Conservation (phyloP, 2,797 vertebrate species). For the Staurois parvus region DNA sequence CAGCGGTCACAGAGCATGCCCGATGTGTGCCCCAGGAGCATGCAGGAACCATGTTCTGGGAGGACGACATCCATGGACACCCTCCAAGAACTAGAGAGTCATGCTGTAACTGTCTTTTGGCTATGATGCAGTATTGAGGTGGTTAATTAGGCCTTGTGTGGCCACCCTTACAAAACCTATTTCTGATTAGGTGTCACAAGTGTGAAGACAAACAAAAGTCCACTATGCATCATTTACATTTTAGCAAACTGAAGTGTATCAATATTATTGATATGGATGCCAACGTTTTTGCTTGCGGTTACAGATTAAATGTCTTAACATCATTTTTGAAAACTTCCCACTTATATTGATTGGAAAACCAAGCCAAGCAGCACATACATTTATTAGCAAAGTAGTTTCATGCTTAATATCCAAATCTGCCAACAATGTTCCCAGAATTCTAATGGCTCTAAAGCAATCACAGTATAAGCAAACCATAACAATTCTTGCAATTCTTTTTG, state of each 20-base stretch:
- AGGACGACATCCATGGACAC: too few relatives aligned
- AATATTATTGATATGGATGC: neutral
- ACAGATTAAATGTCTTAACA: neutral
- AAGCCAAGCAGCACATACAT: neutral
- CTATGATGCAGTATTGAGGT: too few relatives aligned
- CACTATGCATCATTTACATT: too few relatives aligned
- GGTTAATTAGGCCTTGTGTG: neutral
- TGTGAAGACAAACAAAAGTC: too few relatives aligned
- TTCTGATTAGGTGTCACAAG: neutral
- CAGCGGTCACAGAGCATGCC: too few relatives aligned
- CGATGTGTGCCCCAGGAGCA: too few relatives aligned
- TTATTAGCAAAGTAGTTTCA: neutral
- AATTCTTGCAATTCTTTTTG: neutral
- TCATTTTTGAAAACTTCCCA: neutral
- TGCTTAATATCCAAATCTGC: neutral
- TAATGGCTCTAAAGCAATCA: neutral
- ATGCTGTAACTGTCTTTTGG: too few relatives aligned
- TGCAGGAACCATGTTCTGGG: too few relatives aligned
- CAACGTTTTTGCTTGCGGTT: neutral
- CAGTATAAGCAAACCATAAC: neutral
- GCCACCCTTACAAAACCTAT: neutral
- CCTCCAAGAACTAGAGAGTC: too few relatives aligned
- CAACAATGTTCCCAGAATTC: neutral
- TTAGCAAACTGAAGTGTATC: neutral
- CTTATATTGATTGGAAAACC: neutral